Evolutionary conservation across 2,113 vertebrate species (phyloP), one percentile per base, ranked within the genome.

Genomic region (Asarcornis scutulata): DNA sequence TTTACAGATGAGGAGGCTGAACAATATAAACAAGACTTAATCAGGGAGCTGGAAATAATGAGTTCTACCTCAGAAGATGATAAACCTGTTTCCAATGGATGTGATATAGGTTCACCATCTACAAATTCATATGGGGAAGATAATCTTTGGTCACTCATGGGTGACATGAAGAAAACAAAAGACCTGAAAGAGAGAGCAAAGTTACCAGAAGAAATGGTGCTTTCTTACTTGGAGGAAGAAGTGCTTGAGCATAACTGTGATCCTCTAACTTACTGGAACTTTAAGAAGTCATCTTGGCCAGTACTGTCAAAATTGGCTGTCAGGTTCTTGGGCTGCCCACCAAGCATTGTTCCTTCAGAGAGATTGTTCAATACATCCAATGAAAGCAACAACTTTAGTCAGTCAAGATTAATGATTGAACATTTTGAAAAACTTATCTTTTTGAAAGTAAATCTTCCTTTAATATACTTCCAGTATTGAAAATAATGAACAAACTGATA

Each of bases 401-500:
- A 99, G 94, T 98, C 99, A 85, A 98, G 99, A 93, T 98, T 99
- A 92, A 97, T 97, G 97, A 98, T 98, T 97, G 99, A 99, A 97
- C 99, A 99, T 96, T 98, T 99, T 91, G 99, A 99, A 97, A 99
- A 99, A 91, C 98, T 99, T 72, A 98, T 99, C 94, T 99, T 99
- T 97, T 98, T 99, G 97, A 99, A 99, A 96, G 99, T 99, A 91
- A 99, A 99, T 97, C 99, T 99, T 96, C 99, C 99, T 85, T 98
- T 99, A 97, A 98, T 99, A 98, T 99, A 98, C 98, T 99, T 99
- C 98, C 99, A 99, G 98, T 99, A 99, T 98, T 99, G 98, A 99
- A 94, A 83, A 77, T 84, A 96, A 77, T 76, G 78, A 83, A 83
- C 83, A 96, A 96, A 97, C 96, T 90, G 36, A 84, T 96, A 87